These are phyloP conservation scores for Imbricaverruca yamaguchii DNA, from an alignment of 2,888 invertebrate species.

Conservation along the genomic window DNA sequence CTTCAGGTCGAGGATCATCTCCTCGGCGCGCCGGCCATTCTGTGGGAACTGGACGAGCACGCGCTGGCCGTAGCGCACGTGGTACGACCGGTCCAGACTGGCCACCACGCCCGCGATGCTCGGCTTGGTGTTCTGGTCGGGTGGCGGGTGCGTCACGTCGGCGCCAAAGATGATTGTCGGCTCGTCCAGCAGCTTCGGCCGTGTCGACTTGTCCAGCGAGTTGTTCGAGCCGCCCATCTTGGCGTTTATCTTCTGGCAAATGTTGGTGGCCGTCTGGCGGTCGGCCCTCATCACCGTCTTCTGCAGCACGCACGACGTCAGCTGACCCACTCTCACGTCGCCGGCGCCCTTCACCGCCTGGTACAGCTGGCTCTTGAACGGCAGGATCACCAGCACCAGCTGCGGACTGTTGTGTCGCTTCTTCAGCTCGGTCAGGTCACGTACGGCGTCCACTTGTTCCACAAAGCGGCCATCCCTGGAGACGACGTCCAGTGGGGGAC, in stretches of 20 bases:
- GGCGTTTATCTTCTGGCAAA: conserved; percentile 59
- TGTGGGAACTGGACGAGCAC: conserved; percentile 10
- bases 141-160: conserved; percentile 85
- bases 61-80: conserved; percentile 12
- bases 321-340: conserved; percentile 37
- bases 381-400: conserved; percentile 44
- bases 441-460: conserved; percentile 66
- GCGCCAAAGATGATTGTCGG: conserved; percentile 71
- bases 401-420: conserved; percentile 42
- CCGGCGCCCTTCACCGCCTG: conserved; percentile 47
- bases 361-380: conserved; percentile 31
- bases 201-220: conserved; percentile 37
- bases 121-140: conserved; percentile 54
- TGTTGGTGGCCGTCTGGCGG: conserved; percentile 57
- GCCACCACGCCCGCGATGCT: conserved; percentile 52
- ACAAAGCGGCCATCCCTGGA: conserved; percentile 39
- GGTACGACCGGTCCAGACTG: conserved; percentile 36
- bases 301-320: conserved; percentile 42
- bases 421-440: conserved; percentile 51
- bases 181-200: conserved; percentile 38
- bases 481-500: conserved; percentile 33
- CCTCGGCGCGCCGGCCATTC: background rate
- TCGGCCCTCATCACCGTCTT: conserved; percentile 39
- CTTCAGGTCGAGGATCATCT: conserved; percentile 2
- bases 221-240: conserved; percentile 80